Conservation (phyloP, 1,140 invertebrate species). For the Parasteatoda tepidariorum region DNA sequence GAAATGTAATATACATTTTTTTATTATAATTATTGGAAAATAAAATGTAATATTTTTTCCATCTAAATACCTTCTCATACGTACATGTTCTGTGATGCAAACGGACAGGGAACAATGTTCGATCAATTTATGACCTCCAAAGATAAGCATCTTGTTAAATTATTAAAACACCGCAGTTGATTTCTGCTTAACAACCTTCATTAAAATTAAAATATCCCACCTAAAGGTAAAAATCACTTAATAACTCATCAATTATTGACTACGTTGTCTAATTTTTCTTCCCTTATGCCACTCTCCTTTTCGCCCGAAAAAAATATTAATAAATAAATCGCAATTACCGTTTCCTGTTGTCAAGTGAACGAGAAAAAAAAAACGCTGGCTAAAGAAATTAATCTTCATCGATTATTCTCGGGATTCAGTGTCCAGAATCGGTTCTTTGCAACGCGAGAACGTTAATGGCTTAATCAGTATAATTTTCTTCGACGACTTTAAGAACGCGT, state of each 20-base stretch:
- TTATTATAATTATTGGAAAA: too few relatives aligned
- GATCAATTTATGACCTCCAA: too few relatives aligned
- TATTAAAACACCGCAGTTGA: background rate
- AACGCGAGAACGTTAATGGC: slow-evolving; percentile 16
- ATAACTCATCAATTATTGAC: slow-evolving; percentile 53
- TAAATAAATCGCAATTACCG: slow-evolving; percentile 37
- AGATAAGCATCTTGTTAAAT: background rate
- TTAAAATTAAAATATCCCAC: slow-evolving; percentile 59
- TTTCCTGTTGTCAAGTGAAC: slow-evolving; percentile 59
- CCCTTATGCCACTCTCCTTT: background rate
- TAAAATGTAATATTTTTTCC: too few relatives aligned
- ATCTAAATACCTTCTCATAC: too few relatives aligned
- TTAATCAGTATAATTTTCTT: slow-evolving; percentile 36
- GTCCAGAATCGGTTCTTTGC: slow-evolving; percentile 6
- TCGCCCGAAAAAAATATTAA: background rate
- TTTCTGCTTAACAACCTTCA: slow-evolving; percentile 31
- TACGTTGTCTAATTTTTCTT: slow-evolving; percentile 7
- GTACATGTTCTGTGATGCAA: too few relatives aligned
- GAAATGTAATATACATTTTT: too few relatives aligned
- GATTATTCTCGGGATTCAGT: slow-evolving; percentile 33
- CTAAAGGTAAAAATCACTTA: slow-evolving; percentile 47
- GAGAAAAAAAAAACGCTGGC: too few relatives aligned
- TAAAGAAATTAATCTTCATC: slow-evolving; percentile 60
- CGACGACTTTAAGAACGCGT: too few relatives aligned
- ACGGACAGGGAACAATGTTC: too few relatives aligned